Conservation (phyloP, 1,140 invertebrate species). For the Trigoniulus corallinus region DNA sequence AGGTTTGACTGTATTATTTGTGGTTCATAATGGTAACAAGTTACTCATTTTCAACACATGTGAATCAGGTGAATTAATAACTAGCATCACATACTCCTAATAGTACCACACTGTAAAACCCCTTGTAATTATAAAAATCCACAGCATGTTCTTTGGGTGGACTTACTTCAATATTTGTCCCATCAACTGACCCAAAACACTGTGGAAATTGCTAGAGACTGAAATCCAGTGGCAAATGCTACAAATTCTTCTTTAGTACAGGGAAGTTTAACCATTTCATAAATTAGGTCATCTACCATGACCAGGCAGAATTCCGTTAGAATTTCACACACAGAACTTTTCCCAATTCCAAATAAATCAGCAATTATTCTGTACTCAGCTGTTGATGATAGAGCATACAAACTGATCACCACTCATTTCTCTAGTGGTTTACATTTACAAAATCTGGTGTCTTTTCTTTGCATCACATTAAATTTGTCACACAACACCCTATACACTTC, state of each 20-base stretch:
- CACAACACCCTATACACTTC: too few relatives aligned
- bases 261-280: background rate
- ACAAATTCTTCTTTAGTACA: background rate
- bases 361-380: background rate
- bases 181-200: background rate
- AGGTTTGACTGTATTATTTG: too few relatives aligned
- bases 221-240: background rate
- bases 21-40: too few relatives aligned
- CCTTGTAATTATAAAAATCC: background rate
- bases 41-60: too few relatives aligned
- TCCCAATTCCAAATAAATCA: background rate
- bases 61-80: too few relatives aligned
- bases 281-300: background rate
- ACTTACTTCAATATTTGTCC: background rate
- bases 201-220: background rate
- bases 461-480: too few relatives aligned
- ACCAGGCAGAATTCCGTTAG: background rate
- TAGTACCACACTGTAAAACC: background rate
- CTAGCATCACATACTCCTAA: too few relatives aligned
- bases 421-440: background rate
- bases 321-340: background rate
- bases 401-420: background rate
- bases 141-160: background rate
- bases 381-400: background rate
- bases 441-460: background rate